A percentile compares a stretch with the other conserved stretches of the same genome.
Evolutionary conservation across 2,113 vertebrate genomes (phyloP).

Genomic region (Apus apus): DNA sequence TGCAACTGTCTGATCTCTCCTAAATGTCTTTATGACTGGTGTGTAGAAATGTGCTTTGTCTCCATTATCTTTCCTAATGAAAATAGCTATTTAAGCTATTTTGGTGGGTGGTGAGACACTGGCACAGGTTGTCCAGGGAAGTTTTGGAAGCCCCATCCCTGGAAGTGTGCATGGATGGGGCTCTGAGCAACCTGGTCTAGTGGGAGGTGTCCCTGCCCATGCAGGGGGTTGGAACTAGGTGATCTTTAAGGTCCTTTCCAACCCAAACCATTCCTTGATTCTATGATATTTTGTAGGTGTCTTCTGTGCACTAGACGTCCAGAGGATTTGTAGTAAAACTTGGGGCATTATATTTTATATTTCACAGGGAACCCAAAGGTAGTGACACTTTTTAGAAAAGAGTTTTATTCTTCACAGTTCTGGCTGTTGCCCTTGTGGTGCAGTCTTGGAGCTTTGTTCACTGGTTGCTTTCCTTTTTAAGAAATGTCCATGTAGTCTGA

Average conservation of each 20-base stretch:
- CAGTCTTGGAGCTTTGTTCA: background rate
- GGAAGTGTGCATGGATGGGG: too few relatives aligned
- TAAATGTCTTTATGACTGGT: background rate
- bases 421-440: background rate
- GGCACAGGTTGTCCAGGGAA: too few relatives aligned
- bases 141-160: too few relatives aligned
- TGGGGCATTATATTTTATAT: background rate
- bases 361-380: background rate
- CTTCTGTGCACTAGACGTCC: background rate
- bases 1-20: background rate
- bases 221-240: too few relatives aligned
- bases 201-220: too few relatives aligned
- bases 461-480: background rate
- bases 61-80: background rate
- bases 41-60: background rate
- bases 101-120: too few relatives aligned
- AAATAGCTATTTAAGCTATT: background rate
- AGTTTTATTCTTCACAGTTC: background rate
- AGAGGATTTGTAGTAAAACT: background rate
- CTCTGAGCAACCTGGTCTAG: too few relatives aligned
- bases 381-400: background rate
- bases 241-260: too few relatives aligned
- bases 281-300: background rate
- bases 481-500: background rate
- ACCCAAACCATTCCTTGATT: background rate